Evolutionary conservation across 2,113 vertebrate genomes (phyloP).

Genomic region (Cinclus mexicanus): DNA sequence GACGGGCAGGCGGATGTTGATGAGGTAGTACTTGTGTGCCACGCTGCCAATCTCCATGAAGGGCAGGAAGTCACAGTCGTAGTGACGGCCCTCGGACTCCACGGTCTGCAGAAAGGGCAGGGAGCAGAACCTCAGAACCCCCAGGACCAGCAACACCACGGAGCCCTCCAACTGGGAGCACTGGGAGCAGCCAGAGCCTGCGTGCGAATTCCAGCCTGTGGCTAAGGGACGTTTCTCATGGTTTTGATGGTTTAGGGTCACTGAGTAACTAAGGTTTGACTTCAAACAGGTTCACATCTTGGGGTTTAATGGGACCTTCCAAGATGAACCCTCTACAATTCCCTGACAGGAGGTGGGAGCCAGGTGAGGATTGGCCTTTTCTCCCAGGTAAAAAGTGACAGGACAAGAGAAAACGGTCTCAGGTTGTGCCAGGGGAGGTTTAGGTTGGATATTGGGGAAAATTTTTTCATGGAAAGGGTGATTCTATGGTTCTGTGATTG

Average conservation of each 20-base stretch:
- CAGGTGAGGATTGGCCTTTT: not conserved
- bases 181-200: not conserved
- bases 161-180: not conserved
- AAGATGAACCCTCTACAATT: not conserved
- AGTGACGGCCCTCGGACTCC: slow-evolving; percentile 90
- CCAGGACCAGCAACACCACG: accelerated
- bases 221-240: accelerated
- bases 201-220: not conserved
- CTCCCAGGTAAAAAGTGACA: not conserved
- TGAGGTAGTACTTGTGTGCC: slow-evolving; percentile 94
- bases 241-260: not conserved
- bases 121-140: not conserved
- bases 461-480: accelerated
- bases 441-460: not conserved
- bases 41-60: slow-evolving; percentile 97
- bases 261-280: not conserved
- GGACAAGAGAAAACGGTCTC: not conserved
- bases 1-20: slow-evolving; percentile 94
- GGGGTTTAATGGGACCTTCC: not conserved
- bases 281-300: not conserved
- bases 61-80: slow-evolving; percentile 91
- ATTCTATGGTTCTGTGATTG: not conserved
- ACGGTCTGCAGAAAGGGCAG: slow-evolving; percentile 70
- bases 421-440: not conserved
- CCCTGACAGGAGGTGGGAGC: not conserved